phyloP scores from a whole-genome alignment of 92 coral and sea anemone species.

The Phenganax stokvisi region DNA sequence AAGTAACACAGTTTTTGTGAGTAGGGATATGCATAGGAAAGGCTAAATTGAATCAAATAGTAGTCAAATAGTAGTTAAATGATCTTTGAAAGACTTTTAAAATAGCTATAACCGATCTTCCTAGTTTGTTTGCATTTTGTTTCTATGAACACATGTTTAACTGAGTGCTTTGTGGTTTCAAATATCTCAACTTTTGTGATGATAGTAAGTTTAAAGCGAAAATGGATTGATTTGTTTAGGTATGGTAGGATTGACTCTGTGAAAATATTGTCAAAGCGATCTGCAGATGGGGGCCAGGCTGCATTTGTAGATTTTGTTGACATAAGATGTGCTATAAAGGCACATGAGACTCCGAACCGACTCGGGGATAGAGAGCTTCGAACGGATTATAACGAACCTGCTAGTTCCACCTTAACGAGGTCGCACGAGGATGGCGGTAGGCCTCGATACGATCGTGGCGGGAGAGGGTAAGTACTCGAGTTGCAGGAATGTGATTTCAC shows the following conservation, averaged over 20 bases:
- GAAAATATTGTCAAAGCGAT: slow-evolving; percentile 85
- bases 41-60: no score
- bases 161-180: no score
- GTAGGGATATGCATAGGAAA: no score
- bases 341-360: slow-evolving; percentile 91
- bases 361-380: slow-evolving; percentile 94
- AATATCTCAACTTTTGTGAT: no score
- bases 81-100: no score
- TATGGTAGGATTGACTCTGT: slow-evolving; percentile 96
- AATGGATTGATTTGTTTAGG: slow-evolving; percentile 42
- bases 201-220: no score
- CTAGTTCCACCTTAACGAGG: slow-evolving; percentile 64
- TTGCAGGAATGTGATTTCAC: background rate
- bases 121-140: no score
- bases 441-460: slow-evolving; percentile 76
- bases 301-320: slow-evolving; percentile 98
- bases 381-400: slow-evolving; percentile 95
- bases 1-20: no score
- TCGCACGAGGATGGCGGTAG: slow-evolving; percentile 68
- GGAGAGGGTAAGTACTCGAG: slow-evolving; percentile 82
- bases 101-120: no score
- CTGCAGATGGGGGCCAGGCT: slow-evolving; percentile 95
- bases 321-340: slow-evolving; percentile 96
- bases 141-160: no score
- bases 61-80: no score